Evolutionary conservation across 2,113 vertebrate species (phyloP).

Genomic region (Nothobranchius furzeri): DNA sequence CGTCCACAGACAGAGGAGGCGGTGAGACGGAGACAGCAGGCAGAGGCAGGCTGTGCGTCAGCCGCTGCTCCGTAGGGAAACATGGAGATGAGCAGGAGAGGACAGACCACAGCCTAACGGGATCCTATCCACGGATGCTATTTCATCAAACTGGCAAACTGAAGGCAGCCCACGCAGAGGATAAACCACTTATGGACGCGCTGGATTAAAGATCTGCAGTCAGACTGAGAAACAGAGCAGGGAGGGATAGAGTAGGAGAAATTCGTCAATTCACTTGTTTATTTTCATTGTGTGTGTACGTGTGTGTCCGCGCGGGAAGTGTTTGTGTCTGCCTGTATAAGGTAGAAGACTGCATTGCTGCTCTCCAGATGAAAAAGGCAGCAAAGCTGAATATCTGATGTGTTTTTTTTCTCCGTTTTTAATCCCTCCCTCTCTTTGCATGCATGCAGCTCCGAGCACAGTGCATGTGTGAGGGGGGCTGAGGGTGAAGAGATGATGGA

Average conservation of each 20-base stretch:
- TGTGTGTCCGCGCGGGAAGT: constrained; percentile 48
- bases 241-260: constrained; percentile 40
- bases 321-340: constrained; percentile 38
- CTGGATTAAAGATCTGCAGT: constrained; percentile 75
- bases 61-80: constrained; percentile 63
- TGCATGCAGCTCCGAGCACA: constrained; percentile 8
- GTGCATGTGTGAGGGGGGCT: constrained; percentile 14
- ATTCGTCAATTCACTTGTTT: constrained; percentile 66
- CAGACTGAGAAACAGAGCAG: constrained; percentile 49
- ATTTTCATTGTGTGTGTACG: constrained; percentile 52
- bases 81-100: constrained; percentile 64
- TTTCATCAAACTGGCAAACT: constrained; percentile 57
- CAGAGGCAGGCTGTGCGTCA: constrained; percentile 59
- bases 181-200: constrained; percentile 77
- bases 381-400: constrained; percentile 37
- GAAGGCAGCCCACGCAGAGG: constrained; percentile 62
- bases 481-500: constrained; percentile 22
- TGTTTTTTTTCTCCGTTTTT: constrained; percentile 14
- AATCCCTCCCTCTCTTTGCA: constrained; percentile 31
- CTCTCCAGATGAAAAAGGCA: constrained; percentile 43
- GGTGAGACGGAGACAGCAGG: constrained; percentile 57
- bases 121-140: constrained; percentile 67
- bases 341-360: constrained; percentile 68
- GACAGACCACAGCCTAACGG: constrained; percentile 39
- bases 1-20: constrained; percentile 39